Evolutionary conservation across 1,140 invertebrate genomes (phyloP).

Genomic region (Heliconius congener): DNA sequence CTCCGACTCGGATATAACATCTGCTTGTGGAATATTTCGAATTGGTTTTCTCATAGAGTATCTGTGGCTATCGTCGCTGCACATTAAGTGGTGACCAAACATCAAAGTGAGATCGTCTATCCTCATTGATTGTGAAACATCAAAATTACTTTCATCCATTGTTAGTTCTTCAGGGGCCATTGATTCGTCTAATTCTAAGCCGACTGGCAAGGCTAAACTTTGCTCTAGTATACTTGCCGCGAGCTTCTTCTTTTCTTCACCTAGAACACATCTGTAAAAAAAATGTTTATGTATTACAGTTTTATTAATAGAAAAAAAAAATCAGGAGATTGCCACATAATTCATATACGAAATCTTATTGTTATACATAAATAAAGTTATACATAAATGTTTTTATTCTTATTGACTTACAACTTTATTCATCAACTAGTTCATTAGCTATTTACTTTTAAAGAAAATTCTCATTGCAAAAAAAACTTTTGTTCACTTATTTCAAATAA

Average conservation of each 20-base stretch:
- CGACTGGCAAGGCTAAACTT: conserved; percentile 75
- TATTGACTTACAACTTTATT: no score
- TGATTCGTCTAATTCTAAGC: conserved; percentile 73
- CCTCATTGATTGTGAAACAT: conserved; percentile 72
- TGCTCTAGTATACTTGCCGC: conserved; percentile 79
- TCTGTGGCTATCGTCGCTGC: conserved; percentile 59
- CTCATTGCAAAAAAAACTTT: no score
- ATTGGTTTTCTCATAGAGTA: conserved; percentile 48
- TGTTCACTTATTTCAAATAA: no score
- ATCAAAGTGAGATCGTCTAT: conserved; percentile 77
- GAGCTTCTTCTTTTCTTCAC: conserved; percentile 77
- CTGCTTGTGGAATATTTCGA: conserved; percentile 61
- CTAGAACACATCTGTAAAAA: conserved; percentile 73
- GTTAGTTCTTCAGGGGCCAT: conserved; percentile 73
- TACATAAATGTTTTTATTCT: no score
- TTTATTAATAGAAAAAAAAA: no score
- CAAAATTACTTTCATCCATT: conserved; percentile 72
- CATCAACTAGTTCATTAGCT: no score
- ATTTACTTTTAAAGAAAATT: no score
- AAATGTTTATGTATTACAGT: background rate
- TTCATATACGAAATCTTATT: no score
- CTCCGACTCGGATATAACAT: conserved; percentile 88
- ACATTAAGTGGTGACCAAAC: conserved; percentile 74
- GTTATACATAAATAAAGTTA: no score
- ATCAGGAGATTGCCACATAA: no score